A percentile compares a stretch with the other conserved stretches of the same genome.
Conservation (phyloP, 2,888 invertebrate species). For the Amblyjoppa fuscipennis region DNA sequence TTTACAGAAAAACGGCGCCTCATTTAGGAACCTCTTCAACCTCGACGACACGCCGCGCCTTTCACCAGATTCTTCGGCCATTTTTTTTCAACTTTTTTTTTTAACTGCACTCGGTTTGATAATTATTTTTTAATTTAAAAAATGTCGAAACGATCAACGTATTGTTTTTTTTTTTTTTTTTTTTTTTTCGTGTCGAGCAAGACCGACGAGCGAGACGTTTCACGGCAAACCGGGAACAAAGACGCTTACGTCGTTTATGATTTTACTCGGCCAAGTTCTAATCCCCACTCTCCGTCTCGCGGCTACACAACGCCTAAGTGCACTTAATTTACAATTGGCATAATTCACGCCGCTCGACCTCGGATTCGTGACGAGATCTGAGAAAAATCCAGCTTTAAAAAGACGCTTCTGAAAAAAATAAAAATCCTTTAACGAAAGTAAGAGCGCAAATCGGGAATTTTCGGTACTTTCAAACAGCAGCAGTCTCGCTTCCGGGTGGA, state of each 20-base stretch:
- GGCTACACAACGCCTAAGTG: slow-evolving; percentile 72
- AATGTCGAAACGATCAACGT: neutral
- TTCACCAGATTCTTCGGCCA: slow-evolving; percentile 73
- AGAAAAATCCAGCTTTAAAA: slow-evolving; percentile 17
- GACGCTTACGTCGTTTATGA: slow-evolving; percentile 54
- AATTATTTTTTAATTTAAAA: neutral
- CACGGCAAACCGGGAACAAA: slow-evolving; percentile 44
- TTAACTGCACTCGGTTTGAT: too few species aligned
- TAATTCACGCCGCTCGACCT: slow-evolving; percentile 75
- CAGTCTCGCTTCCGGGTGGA: too few species aligned
- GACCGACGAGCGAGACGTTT: slow-evolving; percentile 60
- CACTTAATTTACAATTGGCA: slow-evolving; percentile 81
- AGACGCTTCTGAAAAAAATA: neutral
- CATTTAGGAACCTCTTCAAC: slow-evolving; percentile 72
- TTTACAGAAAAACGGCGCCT: slow-evolving; percentile 84
- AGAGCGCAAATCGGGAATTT: too few species aligned
- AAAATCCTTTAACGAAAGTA: too few species aligned
- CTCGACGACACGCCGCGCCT: slow-evolving; percentile 68
- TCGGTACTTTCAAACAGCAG: too few species aligned
- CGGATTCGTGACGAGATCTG: slow-evolving; percentile 37
- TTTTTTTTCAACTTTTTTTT: slow-evolving; percentile 47
- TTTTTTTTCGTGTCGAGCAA: slow-evolving; percentile 35
- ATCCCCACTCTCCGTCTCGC: slow-evolving; percentile 73
- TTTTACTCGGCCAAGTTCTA: slow-evolving; percentile 36
- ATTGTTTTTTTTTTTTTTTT: slow-evolving; percentile 8